Base-by-base conservation (phyloP, 2,113 vertebrate species). In the Neoarius graeffei region DNA sequence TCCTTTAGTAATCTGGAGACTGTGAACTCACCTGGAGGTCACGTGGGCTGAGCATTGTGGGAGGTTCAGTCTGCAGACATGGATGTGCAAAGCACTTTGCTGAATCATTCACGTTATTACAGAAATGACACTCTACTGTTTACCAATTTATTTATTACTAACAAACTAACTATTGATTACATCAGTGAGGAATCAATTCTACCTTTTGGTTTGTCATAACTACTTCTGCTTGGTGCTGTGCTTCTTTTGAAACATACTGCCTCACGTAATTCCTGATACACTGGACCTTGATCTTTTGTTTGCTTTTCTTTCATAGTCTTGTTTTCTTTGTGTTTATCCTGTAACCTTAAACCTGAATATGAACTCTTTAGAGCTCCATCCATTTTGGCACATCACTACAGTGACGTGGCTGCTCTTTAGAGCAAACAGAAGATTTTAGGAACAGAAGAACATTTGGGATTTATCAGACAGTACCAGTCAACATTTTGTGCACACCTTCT, bases 251-350 rank as follows among this genome's bases (percentile, higher is more conserved):
- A 56, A 60, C 54, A 71, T 67, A 20, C 59, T 42, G 23, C 14
- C 14, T 56, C 54, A 60, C 27, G 66, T 82, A 81, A 54, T 17
- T 30, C 59, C 15, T 71, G 85, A 67, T 81, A 81, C 69, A 42
- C 52, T 71, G 64, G 77, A 87, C 79, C 62, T 87, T 87, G 79
- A 13, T 59, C 35, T 81, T 81, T 42, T 82, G 60, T 87, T 87
- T 87, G 52, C 35, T 87, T 42, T 71, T 64, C 56, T 25, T 71
- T 52, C 56, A 54, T 9, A 62, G 11, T 17, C 20, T 35, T 7
- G 56, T 62, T 81, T 60, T 81, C 79, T 27, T 57, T 56, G 9
- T 27, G 59, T 35, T 48, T 60, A 71, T 23, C 52, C 23, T 4
- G 42, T 42, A 57, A 35, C 52, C 77, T 67, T 42, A 14, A 71